A percentile compares a stretch with the other conserved stretches of the same genome.
These are phyloP conservation scores for Alca torda DNA, from an alignment of 2,797 vertebrate species.

Conservation along the genomic window DNA sequence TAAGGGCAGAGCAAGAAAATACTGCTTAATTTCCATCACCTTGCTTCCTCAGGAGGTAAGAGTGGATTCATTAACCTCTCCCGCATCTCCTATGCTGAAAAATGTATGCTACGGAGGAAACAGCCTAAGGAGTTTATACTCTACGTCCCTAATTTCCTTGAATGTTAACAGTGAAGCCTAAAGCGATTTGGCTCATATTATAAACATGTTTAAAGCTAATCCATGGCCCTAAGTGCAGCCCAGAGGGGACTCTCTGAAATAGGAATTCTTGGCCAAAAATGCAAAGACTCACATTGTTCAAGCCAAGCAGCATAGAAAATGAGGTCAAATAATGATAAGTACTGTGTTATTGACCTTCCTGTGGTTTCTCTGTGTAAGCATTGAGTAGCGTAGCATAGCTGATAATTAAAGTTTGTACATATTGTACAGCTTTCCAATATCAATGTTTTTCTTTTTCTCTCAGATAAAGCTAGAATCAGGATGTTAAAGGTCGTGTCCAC, in stretches of 20 bases:
- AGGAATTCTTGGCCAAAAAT: neutral
- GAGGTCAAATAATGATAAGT: neutral
- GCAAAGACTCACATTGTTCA: neutral
- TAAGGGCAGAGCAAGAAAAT: neutral
- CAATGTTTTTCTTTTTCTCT: constrained; percentile 21
- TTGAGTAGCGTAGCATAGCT: neutral
- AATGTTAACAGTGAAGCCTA: neutral
- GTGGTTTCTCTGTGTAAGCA: constrained; percentile 3
- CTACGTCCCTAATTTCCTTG: neutral
- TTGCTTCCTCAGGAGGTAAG: neutral
- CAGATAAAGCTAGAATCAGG: neutral
- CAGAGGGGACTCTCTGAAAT: neutral
- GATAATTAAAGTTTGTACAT: constrained; percentile 29
- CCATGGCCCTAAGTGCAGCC: neutral
- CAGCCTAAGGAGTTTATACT: neutral
- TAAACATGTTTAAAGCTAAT: neutral
- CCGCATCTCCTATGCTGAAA: neutral
- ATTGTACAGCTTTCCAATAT: neutral
- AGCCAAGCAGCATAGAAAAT: constrained; percentile 20
- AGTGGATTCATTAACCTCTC: neutral
- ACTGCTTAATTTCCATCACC: neutral
- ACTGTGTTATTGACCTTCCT: constrained; percentile 10
- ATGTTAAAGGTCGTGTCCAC: neutral
- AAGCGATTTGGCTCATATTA: neutral
- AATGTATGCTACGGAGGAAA: neutral